Conservation (phyloP, 2,888 invertebrate genomes). For the Gryllus longicercus region DNA sequence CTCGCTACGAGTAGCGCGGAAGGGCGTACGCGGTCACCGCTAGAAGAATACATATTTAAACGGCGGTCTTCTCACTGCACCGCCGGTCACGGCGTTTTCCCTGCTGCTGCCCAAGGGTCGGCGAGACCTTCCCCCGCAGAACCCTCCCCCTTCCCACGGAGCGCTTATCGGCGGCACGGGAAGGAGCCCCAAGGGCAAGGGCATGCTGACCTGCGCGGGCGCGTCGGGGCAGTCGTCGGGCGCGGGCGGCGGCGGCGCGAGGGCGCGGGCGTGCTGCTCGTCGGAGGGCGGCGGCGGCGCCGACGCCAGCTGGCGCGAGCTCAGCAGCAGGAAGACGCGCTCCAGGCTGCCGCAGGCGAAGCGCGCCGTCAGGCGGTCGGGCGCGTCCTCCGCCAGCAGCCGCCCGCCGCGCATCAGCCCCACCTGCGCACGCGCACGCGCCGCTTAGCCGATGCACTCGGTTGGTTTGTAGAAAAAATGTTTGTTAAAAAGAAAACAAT, state of each 20-base stretch:
- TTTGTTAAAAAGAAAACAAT: no score
- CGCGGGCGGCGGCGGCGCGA: not conserved
- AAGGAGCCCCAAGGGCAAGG: slow-evolving; percentile 78
- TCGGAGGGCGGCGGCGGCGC: slow-evolving; percentile 43
- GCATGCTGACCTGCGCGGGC: slow-evolving; percentile 50
- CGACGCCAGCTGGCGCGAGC: slow-evolving; percentile 72
- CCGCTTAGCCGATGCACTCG: no score
- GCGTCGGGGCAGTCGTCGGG: not conserved
- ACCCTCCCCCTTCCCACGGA: no score
- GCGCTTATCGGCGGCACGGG: no score
- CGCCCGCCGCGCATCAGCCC: slow-evolving; percentile 82
- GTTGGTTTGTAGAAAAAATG: no score
- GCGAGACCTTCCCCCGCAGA: no score
- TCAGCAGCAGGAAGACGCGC: slow-evolving; percentile 76
- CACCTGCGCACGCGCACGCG: slow-evolving; percentile 54
- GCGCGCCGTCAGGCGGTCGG: slow-evolving; percentile 64
- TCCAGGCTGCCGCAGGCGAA: slow-evolving; percentile 72
- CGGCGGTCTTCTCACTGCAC: no score
- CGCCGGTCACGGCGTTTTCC: no score
- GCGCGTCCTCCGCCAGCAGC: slow-evolving; percentile 81
- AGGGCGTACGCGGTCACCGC: no score
- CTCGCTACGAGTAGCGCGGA: no score
- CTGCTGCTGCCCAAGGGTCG: slow-evolving; percentile 66
- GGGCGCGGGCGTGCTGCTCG: no score
- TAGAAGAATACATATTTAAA: no score